Evolutionary conservation across 1,140 invertebrate genomes (phyloP).

Genomic region (Heterodera carotae): DNA sequence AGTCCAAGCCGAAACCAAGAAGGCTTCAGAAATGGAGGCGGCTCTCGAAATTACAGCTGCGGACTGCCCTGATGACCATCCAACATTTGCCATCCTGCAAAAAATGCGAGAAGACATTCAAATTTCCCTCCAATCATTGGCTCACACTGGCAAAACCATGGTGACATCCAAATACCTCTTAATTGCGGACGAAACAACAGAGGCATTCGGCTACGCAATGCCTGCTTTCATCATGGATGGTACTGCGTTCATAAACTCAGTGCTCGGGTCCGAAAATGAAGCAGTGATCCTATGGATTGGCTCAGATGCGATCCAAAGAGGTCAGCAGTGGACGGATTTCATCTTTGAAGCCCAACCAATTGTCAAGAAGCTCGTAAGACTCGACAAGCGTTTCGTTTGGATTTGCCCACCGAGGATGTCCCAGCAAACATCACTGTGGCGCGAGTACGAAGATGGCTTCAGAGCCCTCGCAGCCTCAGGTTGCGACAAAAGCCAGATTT

Average conservation of each 20-base stretch:
- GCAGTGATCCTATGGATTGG: background rate
- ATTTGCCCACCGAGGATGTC: background rate
- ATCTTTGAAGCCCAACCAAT: background rate
- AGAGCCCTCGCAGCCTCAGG: background rate
- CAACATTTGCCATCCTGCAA: background rate
- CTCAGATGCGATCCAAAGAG: background rate
- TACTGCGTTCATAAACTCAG: background rate
- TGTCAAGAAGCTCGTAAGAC: background rate
- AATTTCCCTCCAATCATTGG: background rate
- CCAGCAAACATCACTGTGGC: background rate
- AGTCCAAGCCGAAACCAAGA: background rate
- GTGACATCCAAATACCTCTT: background rate
- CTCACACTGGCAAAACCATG: background rate
- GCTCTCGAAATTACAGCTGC: background rate
- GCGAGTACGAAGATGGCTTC: background rate
- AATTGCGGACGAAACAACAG: background rate
- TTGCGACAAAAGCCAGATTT: too few relatives aligned
- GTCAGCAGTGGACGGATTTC: background rate
- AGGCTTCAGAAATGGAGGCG: background rate
- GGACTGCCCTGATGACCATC: background rate
- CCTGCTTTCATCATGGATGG: background rate
- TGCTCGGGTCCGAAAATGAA: background rate
- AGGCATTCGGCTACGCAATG: background rate
- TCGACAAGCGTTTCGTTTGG: background rate
- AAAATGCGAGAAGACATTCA: background rate